A percentile compares a stretch with the other conserved stretches of the same genome.
Evolutionary conservation across 1,140 invertebrate genomes (phyloP).

Genomic region (Drosophila erecta): DNA sequence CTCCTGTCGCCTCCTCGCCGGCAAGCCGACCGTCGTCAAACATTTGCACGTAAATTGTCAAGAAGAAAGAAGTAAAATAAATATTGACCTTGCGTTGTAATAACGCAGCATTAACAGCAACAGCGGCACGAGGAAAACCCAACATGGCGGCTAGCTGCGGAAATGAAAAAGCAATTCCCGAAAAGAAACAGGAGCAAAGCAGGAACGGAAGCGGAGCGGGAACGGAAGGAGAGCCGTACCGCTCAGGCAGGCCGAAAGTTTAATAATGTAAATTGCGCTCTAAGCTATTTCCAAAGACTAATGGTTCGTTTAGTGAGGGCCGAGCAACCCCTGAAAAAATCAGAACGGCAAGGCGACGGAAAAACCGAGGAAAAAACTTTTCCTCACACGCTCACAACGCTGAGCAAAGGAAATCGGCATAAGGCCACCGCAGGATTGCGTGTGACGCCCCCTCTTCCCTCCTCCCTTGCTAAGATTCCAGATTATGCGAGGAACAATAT

Average conservation of each 20-base stretch:
- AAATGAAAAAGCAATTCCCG: conserved; percentile 61
- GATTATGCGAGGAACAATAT: conserved; percentile 69
- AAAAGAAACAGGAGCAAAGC: conserved; percentile 6
- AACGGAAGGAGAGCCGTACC: conserved; percentile 3
- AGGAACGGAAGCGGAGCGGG: conserved; percentile 9
- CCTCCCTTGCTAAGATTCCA: conserved; percentile 3
- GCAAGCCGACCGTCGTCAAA: conserved; percentile 54
- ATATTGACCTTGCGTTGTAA: conserved; percentile 83
- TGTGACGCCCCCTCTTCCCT: conserved; percentile 35
- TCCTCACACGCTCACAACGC: conserved; percentile 44
- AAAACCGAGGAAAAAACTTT: conserved; percentile 55
- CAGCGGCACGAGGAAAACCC: conserved; percentile 33
- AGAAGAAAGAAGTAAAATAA: conserved; percentile 47
- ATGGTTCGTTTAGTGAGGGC: conserved; percentile 73
- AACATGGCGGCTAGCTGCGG: conserved; percentile 64
- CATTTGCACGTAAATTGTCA: conserved; percentile 71
- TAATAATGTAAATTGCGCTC: conserved; percentile 82
- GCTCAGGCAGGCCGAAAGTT: conserved; percentile 58
- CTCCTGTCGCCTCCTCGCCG: neutral
- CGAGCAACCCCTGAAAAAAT: conserved; percentile 55
- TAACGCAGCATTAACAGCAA: conserved; percentile 75
- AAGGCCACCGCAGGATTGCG: conserved; percentile 66
- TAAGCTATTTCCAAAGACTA: conserved; percentile 83
- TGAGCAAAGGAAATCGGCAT: conserved; percentile 46
- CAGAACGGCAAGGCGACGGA: conserved; percentile 14